Conservation (phyloP, 1,140 invertebrate genomes). For the Berghia stephanieae region DNA sequence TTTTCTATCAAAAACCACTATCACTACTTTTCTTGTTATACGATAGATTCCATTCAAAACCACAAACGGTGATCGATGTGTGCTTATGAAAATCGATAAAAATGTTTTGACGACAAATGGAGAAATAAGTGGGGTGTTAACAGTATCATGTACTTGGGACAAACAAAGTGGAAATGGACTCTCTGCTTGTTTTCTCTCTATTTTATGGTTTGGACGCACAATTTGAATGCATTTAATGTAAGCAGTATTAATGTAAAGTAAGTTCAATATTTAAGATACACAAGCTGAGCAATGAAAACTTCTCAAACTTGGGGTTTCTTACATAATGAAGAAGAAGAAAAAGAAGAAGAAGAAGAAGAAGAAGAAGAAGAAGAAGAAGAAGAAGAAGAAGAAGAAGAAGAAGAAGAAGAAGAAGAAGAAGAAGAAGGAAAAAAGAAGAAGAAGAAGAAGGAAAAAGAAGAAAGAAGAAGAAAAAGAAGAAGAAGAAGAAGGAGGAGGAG, state of each 20-base stretch:
- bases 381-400: constrained; percentile 17
- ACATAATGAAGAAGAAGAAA: constrained; percentile 8
- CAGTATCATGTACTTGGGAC: too few species aligned
- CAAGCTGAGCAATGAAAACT: neutral
- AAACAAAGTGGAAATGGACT: too few species aligned
- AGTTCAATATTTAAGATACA: neutral
- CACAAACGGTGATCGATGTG: too few species aligned
- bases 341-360: constrained; percentile 22
- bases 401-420: constrained; percentile 18
- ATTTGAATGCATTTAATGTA: neutral
- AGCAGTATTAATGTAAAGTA: neutral
- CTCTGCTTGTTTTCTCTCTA: neutral
- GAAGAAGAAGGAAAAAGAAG: constrained; percentile 4
- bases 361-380: constrained; percentile 12
- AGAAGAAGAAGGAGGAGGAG: neutral
- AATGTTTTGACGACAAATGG: neutral
- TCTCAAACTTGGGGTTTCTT: neutral
- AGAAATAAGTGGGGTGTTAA: too few species aligned
- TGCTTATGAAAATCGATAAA: too few species aligned
- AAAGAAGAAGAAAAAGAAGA: neutral
- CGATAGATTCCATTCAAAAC: too few species aligned
- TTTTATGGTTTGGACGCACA: neutral
- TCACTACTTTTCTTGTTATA: too few species aligned
- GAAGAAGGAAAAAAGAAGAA: constrained; percentile 12
- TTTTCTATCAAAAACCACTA: too few species aligned